Evolutionary conservation across 1,140 invertebrate genomes (phyloP).

Genomic region (Scaptodrosophila lebanonensis): DNA sequence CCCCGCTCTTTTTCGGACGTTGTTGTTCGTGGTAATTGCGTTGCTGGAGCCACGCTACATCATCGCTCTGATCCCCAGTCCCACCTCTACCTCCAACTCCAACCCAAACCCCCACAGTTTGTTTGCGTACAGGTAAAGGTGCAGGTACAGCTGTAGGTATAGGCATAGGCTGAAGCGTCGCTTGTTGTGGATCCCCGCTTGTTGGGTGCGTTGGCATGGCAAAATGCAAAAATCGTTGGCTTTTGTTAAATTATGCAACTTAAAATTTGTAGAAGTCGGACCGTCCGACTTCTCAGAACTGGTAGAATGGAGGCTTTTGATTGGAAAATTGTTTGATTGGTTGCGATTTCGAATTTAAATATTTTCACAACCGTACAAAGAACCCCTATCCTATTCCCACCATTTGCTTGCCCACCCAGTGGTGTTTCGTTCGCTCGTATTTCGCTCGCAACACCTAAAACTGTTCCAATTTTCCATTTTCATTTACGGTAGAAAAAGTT

Average conservation of each 20-base stretch:
- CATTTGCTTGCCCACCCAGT: too few relatives aligned
- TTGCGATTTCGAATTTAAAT: constrained; percentile 74
- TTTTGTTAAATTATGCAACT: constrained; percentile 75
- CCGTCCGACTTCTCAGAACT: too few relatives aligned
- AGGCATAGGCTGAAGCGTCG: background rate
- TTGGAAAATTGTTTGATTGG: constrained; percentile 75
- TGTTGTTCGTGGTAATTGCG: constrained; percentile 74
- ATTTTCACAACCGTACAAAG: constrained; percentile 58
- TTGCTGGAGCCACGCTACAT: constrained; percentile 40
- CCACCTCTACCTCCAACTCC: background rate
- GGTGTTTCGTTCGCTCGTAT: too few relatives aligned
- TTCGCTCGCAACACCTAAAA: background rate
- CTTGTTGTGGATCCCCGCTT: background rate
- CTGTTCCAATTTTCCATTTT: constrained; percentile 22
- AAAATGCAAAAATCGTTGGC: constrained; percentile 14
- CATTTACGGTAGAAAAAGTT: constrained; percentile 2
- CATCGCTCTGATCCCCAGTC: too few relatives aligned
- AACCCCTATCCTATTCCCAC: background rate
- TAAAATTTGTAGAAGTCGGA: constrained; percentile 66
- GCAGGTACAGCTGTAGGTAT: background rate
- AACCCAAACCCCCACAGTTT: constrained; percentile 15
- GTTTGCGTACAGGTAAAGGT: constrained; percentile 42
- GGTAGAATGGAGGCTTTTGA: constrained; percentile 63
- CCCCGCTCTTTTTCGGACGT: constrained; percentile 12
- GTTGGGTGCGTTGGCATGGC: constrained; percentile 20